Base-by-base conservation (phyloP, 2,888 invertebrate species). In the Ectemnius cavifrons region DNA sequence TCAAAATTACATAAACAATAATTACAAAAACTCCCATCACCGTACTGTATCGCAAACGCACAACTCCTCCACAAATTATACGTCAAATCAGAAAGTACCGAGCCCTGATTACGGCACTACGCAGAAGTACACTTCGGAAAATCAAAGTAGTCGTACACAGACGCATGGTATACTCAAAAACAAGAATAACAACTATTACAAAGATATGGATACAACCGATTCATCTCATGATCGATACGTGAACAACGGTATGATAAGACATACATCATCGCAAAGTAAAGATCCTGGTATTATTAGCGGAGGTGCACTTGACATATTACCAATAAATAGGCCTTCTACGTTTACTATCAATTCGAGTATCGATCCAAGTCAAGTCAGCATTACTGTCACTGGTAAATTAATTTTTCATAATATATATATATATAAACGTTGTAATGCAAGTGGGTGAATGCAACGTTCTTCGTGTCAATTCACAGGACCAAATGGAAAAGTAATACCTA, bases 281-380 rank as follows among this genome's bases (percentile, higher is more conserved):
- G 72, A 14, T 58, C 37, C 58, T 20, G 67, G 62, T 0, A 57
- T 82, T 14, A 67, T 86, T 59, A 92, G 92, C 77, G 95, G 95
- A 6, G 93, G 93, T 75, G 94, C 94, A 0, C 90, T 95, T 18
- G 92, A 93, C 67, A 91, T 93, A 64, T 92, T 94, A 45, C 93
- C 94, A 5, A 92, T 95, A 47, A 93, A 94, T 84, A 92, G 92
- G 69, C 91, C 92, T 4, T 92, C 94, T 0, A 91, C 91, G 23
- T 93, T 95, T 84, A 92, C 92, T 70, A 91, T 95, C 49, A 93
- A 92, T 82, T 83, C 90, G 27, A 87, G 81, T 65, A 81, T 90
- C 46, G 91, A 91, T 77, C 88, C 90, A 46, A 91, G 87, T 64
- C 92, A 92, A 84, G 91, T 93, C 58, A 90, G 90, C 69, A 92